phyloP scores from a whole-genome alignment of 2,797 vertebrate genomes.

The Tragelaphus oryx region DNA sequence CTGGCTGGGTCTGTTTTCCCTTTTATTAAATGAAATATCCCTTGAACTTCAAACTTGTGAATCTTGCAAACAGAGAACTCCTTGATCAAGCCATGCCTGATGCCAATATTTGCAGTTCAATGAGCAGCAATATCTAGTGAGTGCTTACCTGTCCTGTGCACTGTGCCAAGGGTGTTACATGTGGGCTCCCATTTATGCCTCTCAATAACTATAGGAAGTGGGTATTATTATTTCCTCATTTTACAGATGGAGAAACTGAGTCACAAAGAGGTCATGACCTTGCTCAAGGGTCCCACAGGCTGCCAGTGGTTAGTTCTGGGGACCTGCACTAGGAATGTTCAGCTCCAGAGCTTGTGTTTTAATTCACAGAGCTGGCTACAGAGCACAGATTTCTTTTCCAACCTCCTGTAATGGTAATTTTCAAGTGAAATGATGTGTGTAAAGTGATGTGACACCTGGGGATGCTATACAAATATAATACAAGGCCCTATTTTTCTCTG shows the following conservation, averaged over 20 bases:
- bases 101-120: not conserved
- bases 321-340: not conserved
- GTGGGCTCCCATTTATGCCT: not conserved
- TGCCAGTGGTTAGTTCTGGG: not conserved
- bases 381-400: too few species aligned
- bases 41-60: not conserved
- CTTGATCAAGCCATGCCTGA: not conserved
- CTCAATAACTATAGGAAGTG: rapidly evolving
- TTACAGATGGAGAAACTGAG: not conserved
- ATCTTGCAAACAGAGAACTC: not conserved
- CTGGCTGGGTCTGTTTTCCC: not conserved
- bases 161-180: rapidly evolving
- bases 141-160: not conserved
- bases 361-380: not conserved
- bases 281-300: not conserved
- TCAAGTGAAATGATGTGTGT: not conserved
- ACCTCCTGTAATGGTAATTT: not conserved
- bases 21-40: not conserved
- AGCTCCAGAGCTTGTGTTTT: not conserved
- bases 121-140: rapidly evolving
- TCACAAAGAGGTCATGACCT: not conserved
- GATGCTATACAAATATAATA: rapidly evolving
- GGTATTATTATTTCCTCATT: not conserved
- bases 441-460: rapidly evolving
- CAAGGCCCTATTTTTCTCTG: too few species aligned